These are phyloP conservation scores for Lanius collurio DNA, from an alignment of 2,113 vertebrate species.

Conservation along the genomic window DNA sequence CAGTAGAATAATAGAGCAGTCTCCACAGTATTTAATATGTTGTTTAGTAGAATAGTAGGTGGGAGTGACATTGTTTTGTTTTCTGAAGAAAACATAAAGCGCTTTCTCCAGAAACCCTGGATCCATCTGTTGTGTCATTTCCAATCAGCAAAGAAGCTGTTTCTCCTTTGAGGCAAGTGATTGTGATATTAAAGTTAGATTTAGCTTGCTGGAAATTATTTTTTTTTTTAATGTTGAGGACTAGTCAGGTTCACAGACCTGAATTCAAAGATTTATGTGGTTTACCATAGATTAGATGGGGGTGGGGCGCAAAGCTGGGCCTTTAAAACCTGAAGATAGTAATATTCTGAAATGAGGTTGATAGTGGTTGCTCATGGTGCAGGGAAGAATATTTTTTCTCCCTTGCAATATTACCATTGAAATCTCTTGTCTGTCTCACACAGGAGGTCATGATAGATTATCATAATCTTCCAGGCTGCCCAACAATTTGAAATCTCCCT, in stretches of 20 bases:
- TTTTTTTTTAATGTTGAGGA: neutral
- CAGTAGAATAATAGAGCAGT: neutral
- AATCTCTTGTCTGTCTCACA: slow-evolving; percentile 27
- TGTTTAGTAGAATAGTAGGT: neutral
- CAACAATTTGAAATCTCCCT: neutral
- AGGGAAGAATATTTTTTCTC: neutral
- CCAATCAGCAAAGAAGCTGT: neutral
- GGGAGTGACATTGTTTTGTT: neutral
- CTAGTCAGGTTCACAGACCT: neutral
- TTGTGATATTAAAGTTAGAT: neutral
- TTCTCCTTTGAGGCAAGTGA: neutral
- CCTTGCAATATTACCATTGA: neutral
- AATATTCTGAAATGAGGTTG: slow-evolving; percentile 4
- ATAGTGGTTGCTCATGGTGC: neutral
- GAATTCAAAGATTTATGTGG: neutral
- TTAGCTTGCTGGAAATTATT: neutral
- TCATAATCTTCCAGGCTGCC: neutral
- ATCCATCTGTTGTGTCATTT: neutral
- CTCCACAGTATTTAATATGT: neutral
- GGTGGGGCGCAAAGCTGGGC: neutral
- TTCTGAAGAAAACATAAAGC: neutral
- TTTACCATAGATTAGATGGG: neutral
- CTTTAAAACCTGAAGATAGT: neutral
- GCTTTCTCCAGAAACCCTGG: neutral
- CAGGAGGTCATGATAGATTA: slow-evolving; percentile 34